phyloP scores from a whole-genome alignment of 2,113 vertebrate genomes.

The Alosa alosa region DNA sequence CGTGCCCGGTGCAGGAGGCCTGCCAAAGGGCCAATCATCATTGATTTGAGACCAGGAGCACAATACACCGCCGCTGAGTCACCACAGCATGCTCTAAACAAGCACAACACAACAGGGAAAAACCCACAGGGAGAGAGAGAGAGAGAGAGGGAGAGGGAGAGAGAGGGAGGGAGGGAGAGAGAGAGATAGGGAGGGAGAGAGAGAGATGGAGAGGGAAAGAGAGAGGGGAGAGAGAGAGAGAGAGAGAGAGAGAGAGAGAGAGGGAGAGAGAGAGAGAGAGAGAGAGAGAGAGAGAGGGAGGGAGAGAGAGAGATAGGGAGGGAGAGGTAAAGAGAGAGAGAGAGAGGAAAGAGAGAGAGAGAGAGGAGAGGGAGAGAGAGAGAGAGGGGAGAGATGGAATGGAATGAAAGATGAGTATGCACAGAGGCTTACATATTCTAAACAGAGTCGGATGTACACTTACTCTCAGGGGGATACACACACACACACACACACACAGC shows the following conservation, averaged over 20 bases:
- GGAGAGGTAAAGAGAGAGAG: no score
- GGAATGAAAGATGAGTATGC: background rate
- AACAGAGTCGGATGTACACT: background rate
- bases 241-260: background rate
- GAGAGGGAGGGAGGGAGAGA: slow-evolving; percentile 8
- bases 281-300: background rate
- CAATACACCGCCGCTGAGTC: background rate
- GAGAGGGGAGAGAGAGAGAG: background rate
- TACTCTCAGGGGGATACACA: slow-evolving; percentile 15
- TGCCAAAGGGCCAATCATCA: no score
- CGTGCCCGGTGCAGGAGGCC: background rate
- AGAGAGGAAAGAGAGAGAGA: no score
- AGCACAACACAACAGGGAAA: background rate
- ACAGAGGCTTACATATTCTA: slow-evolving; percentile 25
- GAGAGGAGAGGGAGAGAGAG: background rate
- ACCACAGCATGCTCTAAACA: background rate
- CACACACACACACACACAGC: no score
- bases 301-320: no score
- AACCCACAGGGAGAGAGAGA: slow-evolving; percentile 1
- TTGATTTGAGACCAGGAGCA: no score
- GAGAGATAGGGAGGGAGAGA: slow-evolving; percentile 10
- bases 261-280: background rate
- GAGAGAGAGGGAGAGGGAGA: slow-evolving; percentile 19
- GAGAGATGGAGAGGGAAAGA: no score
- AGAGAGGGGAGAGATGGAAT: background rate